Conservation (phyloP, 2,797 vertebrate genomes). For the Eupleurogrammus muticus region DNA sequence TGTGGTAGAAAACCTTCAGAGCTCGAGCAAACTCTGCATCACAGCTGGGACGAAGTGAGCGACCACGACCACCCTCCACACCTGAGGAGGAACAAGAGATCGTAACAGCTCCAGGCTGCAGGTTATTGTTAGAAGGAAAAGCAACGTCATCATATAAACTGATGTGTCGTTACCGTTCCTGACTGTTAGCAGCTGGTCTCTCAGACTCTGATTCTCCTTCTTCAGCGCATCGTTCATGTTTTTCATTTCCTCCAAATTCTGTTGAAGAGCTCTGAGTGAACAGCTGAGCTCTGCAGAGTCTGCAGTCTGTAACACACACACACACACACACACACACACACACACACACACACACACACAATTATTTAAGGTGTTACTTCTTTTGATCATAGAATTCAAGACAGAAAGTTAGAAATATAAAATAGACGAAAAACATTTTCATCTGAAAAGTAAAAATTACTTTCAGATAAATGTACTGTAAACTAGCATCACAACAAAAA, state of each 20-base stretch:
- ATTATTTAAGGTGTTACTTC: no score
- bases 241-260: slow-evolving; percentile 86
- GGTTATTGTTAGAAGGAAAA: no score
- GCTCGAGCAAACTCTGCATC: slow-evolving; percentile 89
- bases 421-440: not conserved
- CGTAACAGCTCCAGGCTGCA: not conserved
- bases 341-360: no score
- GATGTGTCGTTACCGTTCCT: slow-evolving; percentile 70
- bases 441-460: no score
- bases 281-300: slow-evolving; percentile 62
- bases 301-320: slow-evolving; percentile 52
- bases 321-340: not conserved
- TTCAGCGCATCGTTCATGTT: slow-evolving; percentile 82
- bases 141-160: not conserved
- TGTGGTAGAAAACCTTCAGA: slow-evolving; percentile 91
- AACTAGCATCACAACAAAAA: no score
- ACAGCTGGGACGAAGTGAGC: slow-evolving; percentile 76
- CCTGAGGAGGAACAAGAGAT: slow-evolving; percentile 47
- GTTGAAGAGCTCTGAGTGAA: slow-evolving; percentile 77
- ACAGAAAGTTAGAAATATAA: not conserved
- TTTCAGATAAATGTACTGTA: no score
- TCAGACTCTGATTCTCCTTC: slow-evolving; percentile 87
- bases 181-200: slow-evolving; percentile 78
- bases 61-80: slow-evolving; percentile 56
- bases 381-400: no score